Conservation (phyloP, 2,888 invertebrate species). For the Lepetodrilus schrolli region DNA sequence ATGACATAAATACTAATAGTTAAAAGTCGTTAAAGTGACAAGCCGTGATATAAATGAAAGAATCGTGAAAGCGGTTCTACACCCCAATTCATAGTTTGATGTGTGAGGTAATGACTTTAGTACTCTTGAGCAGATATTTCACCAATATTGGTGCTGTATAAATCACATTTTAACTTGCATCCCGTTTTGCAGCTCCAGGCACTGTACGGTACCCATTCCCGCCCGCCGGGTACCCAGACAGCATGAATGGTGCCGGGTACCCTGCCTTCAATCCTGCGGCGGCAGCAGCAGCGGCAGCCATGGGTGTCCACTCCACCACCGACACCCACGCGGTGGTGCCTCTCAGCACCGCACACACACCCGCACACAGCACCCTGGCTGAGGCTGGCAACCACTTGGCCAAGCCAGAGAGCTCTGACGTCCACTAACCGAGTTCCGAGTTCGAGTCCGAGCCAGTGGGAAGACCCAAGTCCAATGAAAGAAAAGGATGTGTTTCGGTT, state of each 20-base stretch:
- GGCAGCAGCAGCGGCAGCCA: constrained; percentile 62
- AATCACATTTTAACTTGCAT: too few relatives aligned
- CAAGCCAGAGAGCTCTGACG: constrained; percentile 62
- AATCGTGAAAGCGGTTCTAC: too few relatives aligned
- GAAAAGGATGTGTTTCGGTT: too few relatives aligned
- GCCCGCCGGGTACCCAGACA: constrained; percentile 58
- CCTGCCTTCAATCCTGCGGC: constrained; percentile 62
- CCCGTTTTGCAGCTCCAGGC: constrained; percentile 43
- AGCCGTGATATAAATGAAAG: too few relatives aligned
- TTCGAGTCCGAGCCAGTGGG: too few relatives aligned
- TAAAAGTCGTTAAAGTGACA: too few relatives aligned
- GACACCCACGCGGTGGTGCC: constrained; percentile 65
- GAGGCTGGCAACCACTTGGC: constrained; percentile 65
- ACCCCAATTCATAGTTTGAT: too few relatives aligned
- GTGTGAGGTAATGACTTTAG: too few relatives aligned
- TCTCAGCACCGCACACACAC: constrained; percentile 60
- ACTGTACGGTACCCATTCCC: constrained; percentile 53
- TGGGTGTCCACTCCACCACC: constrained; percentile 69
- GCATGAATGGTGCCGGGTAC: constrained; percentile 67
- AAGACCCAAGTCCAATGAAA: too few relatives aligned
- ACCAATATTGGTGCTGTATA: too few relatives aligned
- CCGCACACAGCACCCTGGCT: constrained; percentile 41
- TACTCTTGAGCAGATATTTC: too few relatives aligned
- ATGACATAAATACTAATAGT: too few relatives aligned
- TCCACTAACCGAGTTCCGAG: background rate